Evolutionary conservation across 2,888 invertebrate genomes (phyloP).

Genomic region (Caenorhabditis sp.): DNA sequence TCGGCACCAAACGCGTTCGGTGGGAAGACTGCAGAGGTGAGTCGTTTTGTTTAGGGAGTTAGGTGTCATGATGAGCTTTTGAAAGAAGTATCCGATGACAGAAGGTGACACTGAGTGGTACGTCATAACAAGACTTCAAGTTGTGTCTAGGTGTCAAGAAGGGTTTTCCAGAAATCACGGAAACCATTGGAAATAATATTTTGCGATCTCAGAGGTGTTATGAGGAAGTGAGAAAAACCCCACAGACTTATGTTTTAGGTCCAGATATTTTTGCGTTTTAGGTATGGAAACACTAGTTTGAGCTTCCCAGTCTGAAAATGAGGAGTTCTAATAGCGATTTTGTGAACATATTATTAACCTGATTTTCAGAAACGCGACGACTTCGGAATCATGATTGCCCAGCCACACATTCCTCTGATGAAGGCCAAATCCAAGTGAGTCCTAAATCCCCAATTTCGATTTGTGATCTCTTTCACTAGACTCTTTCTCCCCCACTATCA

Average conservation of each 20-base stretch:
- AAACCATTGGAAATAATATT: constrained; percentile 6
- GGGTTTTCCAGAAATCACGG: background rate
- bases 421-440: constrained; percentile 61
- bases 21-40: constrained; percentile 66
- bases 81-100: constrained; percentile 45
- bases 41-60: constrained; percentile 44
- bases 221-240: background rate
- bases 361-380: constrained; percentile 65
- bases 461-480: background rate
- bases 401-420: constrained; percentile 32
- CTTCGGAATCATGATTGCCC: constrained; percentile 70
- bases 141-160: constrained; percentile 16
- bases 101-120: constrained; percentile 33
- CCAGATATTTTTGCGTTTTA: no score
- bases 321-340: no score
- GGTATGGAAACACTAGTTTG: no score
- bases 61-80: constrained; percentile 24
- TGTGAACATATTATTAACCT: background rate
- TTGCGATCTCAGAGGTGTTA: background rate
- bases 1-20: constrained; percentile 65
- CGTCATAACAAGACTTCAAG: constrained; percentile 38
- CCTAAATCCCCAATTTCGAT: background rate
- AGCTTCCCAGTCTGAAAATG: no score
- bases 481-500: constrained; percentile 6
- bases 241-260: no score